Evolutionary conservation across 2,797 vertebrate genomes (phyloP), one percentile per base, ranked within the genome.

Genomic region (Odontamblyopus lacepedii): DNA sequence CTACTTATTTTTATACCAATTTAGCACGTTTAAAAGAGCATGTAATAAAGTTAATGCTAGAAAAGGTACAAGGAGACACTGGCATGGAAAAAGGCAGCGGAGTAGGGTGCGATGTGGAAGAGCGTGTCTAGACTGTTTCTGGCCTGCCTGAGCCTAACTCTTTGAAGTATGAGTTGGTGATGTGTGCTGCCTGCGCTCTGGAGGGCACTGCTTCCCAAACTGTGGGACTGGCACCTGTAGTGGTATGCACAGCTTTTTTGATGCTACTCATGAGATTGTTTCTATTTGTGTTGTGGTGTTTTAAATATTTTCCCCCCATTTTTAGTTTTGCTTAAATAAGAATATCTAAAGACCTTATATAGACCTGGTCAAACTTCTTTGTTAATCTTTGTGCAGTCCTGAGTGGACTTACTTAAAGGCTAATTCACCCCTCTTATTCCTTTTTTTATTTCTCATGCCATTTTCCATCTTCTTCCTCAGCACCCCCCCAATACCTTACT

Each of bases 51-150:
- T 70, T 12, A 30, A 70, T 16, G 78, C 61, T 9, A 66, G 63
- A 65, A 55, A 72, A 75, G 74, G 63, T 44, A 74, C 63, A 23
- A 32, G 50, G 55, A 63, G 12, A 26, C 64, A 65, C 41, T 35
- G 29, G 74, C 51, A 71, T 9, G 61, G 78, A 81, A 76, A 80
- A 64, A 63, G 16, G 50, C 27, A 51, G 71, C 72, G 71, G 69
- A 70, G 65, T 80, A 70, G 80, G 75, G 81, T 72, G 76, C 62
- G 78, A 87, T 82, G 76, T 77, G 63, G 75, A 80, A 83, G 80
- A 88, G 63, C 84, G 66, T 87, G 91, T 92, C 90, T 87, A 87
- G 91, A 92, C 89, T 63, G 77, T 79, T 87, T 76, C 76, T 78
- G 68, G 85, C 85, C 82, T 85, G 83, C 87, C 82, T 73, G 77